These are phyloP conservation scores for Eupithecia tripunctaria DNA, from an alignment of 2,888 invertebrate genomes.

Conservation along the genomic window DNA sequence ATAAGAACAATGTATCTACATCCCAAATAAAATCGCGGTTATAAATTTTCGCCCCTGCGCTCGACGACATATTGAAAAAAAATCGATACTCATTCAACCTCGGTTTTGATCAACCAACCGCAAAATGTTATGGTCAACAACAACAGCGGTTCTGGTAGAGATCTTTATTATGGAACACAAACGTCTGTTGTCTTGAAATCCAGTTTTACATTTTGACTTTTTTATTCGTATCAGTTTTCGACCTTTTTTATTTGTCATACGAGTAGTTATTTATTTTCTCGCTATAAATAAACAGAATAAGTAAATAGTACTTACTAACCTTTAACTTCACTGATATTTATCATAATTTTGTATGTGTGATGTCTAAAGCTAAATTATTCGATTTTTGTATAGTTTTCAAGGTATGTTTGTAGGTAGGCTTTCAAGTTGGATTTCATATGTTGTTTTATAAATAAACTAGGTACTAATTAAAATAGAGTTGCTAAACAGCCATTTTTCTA, in stretches of 20 bases:
- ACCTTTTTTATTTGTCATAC: neutral
- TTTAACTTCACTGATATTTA: too few species aligned
- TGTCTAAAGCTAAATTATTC: too few species aligned
- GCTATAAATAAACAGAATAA: neutral
- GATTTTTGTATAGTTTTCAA: too few species aligned
- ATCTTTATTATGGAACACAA: neutral
- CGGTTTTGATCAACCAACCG: conserved; percentile 41
- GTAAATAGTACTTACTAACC: too few species aligned
- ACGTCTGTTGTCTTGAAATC: neutral
- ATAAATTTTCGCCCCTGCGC: conserved; percentile 7
- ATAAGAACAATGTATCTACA: neutral
- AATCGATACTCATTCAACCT: conserved; percentile 35
- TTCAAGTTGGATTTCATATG: too few species aligned
- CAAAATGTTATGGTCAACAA: conserved; percentile 44
- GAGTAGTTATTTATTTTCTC: neutral
- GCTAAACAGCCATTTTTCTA: too few species aligned
- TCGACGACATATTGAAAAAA: conserved; percentile 20
- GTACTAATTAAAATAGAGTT: too few species aligned
- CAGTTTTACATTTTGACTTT: neutral
- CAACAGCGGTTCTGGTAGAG: conserved; percentile 40
- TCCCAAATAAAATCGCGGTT: neutral
- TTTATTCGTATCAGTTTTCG: neutral
- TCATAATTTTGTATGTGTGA: too few species aligned
- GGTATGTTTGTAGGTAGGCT: too few species aligned
- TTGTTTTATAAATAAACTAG: too few species aligned